Base-by-base conservation (phyloP, 2,797 vertebrate genomes). In the Gobio occitaniae region DNA sequence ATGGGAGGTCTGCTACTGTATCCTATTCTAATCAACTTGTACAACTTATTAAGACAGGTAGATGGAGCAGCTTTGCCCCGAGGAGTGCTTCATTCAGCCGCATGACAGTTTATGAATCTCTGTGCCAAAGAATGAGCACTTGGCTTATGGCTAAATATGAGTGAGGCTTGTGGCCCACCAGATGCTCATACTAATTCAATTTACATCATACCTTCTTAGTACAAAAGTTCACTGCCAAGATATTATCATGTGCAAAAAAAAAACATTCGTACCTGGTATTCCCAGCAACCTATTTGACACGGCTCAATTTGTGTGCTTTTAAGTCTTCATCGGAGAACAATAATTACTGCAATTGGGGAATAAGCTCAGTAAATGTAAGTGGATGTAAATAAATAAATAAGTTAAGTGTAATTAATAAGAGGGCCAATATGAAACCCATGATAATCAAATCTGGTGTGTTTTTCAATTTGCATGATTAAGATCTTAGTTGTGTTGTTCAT, bases 381-480 rank as follows among this genome's bases (percentile, higher is more conserved):
- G 90, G 91, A 93, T 91, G 91, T 91, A 92, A 94, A 93, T 94
- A 93, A 81, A 71, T 85, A 74, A 93, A 93, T 94, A 94, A 93
- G 86, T 87, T 83, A 84, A 86, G 87, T 92, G 87, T 93, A 94
- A 95, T 95, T 95, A 94, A 95, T 84, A 78, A 90, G 92, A 91
- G 90, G 90, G 92, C 91, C 93, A 90, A 92, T 92, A 93, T 91
- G 91, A 91, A 93, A 91, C 90, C 61, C 87, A 89, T 90, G 92
- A 93, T 94, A 94, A 95, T 95, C 94, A 95, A 94, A 95, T 93
- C 89, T 89, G 92, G 92, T 87, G 81, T 93, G 92, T 92, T 93
- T 93, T 93, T 82, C 91, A 94, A 94, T 95, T 94, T 94, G 92
- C 94, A 94, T 94, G 94, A 96, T 95, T 95, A 93, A 94, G 92